These are phyloP conservation scores for Chrysopa pallens DNA, from an alignment of 1,140 invertebrate genomes.

Conservation along the genomic window DNA sequence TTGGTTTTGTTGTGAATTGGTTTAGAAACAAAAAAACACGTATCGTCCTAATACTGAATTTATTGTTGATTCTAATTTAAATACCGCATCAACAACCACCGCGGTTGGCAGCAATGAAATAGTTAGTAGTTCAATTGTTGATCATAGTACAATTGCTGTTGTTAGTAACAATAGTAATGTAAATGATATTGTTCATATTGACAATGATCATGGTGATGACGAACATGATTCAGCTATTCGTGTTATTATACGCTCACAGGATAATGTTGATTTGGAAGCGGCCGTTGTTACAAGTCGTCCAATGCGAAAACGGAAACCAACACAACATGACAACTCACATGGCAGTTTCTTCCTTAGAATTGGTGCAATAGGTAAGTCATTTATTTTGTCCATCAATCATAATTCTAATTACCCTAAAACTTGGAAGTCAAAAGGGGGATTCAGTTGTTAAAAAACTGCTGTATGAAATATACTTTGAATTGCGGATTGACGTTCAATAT, in stretches of 20 bases:
- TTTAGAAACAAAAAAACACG: constrained; percentile 17
- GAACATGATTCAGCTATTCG: constrained; percentile 6
- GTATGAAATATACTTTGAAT: too few relatives aligned
- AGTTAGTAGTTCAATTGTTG: too few relatives aligned
- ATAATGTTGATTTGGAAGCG: constrained; percentile 44
- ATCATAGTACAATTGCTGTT: too few relatives aligned
- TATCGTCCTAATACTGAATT: constrained; percentile 24
- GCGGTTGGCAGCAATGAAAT: too few relatives aligned
- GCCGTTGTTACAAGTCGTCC: constrained; percentile 38
- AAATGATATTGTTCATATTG: background rate
- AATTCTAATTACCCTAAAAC: too few relatives aligned
- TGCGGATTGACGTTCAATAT: too few relatives aligned
- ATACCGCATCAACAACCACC: background rate
- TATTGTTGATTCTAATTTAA: constrained; percentile 15
- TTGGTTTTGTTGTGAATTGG: background rate
- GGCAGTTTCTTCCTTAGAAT: constrained; percentile 93
- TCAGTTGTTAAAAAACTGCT: too few relatives aligned
- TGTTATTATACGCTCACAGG: constrained; percentile 13
- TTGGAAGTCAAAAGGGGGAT: too few relatives aligned
- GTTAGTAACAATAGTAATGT: too few relatives aligned
- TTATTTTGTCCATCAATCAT: too few relatives aligned
- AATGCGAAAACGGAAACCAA: constrained; percentile 68
- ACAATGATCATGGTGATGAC: background rate
- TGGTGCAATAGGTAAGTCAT: constrained; percentile 82
- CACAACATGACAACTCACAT: constrained; percentile 81